These are phyloP conservation scores for Petrolisthes manimaculis DNA, from an alignment of 2,888 invertebrate species.

Conservation along the genomic window DNA sequence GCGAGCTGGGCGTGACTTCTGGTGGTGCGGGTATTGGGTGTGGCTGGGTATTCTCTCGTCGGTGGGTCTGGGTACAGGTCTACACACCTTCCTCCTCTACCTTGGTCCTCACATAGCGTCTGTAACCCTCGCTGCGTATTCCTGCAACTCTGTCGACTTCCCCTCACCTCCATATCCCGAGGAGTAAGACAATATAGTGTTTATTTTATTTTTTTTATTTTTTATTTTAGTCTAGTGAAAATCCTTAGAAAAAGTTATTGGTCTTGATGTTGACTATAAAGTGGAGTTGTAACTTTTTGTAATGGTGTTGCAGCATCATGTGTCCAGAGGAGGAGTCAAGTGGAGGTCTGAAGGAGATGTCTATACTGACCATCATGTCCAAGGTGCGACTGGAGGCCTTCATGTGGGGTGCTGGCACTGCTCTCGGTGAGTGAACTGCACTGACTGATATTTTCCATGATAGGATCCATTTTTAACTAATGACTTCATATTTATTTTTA, in stretches of 20 bases:
- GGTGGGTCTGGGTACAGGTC: constrained; percentile 96
- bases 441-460: no score
- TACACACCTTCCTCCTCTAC: constrained; percentile 98
- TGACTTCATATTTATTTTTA: no score
- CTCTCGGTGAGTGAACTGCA: constrained; percentile 78
- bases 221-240: no score
- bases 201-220: no score
- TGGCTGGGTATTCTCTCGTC: constrained; percentile 79
- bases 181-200: constrained; percentile 5
- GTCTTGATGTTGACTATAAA: no score
- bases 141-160: constrained; percentile 94
- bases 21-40: constrained; percentile 92
- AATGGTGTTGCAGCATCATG: constrained; percentile 78
- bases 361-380: constrained; percentile 93
- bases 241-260: no score
- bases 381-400: constrained; percentile 93
- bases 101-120: constrained; percentile 99
- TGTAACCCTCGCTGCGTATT: constrained; percentile 97
- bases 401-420: constrained; percentile 98
- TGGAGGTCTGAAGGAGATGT: constrained; percentile 75
- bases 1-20: constrained; percentile 69
- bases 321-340: constrained; percentile 82
- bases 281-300: not conserved
- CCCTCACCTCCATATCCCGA: constrained; percentile 82
- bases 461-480: no score